Evolutionary conservation across 2,113 vertebrate genomes (phyloP), one percentile per base, ranked within the genome.

Genomic region (Dolichallabes microphthalmus): DNA sequence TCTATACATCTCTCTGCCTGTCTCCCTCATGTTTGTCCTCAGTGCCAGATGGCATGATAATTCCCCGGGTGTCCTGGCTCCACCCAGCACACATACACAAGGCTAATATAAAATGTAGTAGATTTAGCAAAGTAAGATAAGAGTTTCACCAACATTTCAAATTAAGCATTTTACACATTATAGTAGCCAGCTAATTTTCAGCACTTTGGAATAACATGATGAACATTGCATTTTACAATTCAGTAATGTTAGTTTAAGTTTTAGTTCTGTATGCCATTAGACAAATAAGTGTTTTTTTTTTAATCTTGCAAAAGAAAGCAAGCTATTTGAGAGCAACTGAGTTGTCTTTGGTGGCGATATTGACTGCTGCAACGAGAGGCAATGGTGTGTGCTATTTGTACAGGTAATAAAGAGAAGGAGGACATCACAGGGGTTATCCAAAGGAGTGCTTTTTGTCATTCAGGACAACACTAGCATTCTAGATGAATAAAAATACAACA

Each of bases 11-110:
- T 35, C 3, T 17, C 0, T 11, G 19, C 45, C 15, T 12, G 19
- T 11, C 39, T 53, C 61, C 30, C 39, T 81, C 79, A 27, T 27
- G 39, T 27, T 66, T 15, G 14, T 30, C 22, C 79, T 66, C 60
- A 45, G 35, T 66, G 25, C 39, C 60, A 64, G n/a, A 82, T 82
- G 80, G 61, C 80, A 68, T 30, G 45, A 68, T 82, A 64, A 30
- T 53, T 52, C 61, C 60, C 39, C 66, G n/a, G 35, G 60, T 68
- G 63, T 68, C 45, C n/a, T 52, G 80, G 25, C 61, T 66, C 75
- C 53, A 77, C 53, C 76, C 53, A 58, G 12, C 19, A 78, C 55
- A 58, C 5, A 17, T 78, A 35, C 20, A 32, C 22, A 22, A 3
- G 8, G 10, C 53, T 58, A 58, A 32, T 58, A 32, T 58, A 32